Conservation (phyloP, 1,140 invertebrate genomes). For the Dendrolimus kikuchii region DNA sequence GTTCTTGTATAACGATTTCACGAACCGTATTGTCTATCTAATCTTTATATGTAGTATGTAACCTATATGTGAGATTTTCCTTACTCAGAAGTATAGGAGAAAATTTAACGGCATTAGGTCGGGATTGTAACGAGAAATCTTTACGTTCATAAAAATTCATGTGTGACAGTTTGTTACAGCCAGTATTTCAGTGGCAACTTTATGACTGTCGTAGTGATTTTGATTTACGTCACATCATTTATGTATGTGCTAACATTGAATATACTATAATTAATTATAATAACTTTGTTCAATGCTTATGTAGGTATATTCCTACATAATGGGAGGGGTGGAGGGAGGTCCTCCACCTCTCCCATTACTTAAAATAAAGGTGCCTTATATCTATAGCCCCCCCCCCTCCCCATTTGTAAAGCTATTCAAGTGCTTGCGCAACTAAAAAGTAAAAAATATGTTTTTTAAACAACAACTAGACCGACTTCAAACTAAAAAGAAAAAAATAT, state of each 20-base stretch:
- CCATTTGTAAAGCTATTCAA: too few relatives aligned
- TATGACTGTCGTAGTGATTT: neutral
- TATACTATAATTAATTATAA: too few relatives aligned
- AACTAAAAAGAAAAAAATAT: too few relatives aligned
- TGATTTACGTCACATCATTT: neutral
- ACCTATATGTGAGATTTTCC: constrained; percentile 8
- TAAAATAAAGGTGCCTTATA: too few relatives aligned
- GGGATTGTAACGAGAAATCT: constrained; percentile 14
- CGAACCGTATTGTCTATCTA: constrained; percentile 9
- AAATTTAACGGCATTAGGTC: constrained; percentile 12
- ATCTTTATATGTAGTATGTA: constrained; percentile 14
- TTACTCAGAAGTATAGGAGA: constrained; percentile 10
- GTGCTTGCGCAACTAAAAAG: too few relatives aligned
- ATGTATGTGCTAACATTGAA: neutral
- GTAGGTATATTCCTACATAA: too few relatives aligned
- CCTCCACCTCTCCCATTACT: too few relatives aligned
- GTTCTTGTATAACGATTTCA: neutral
- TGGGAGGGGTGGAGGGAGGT: too few relatives aligned
- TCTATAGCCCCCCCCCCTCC: too few relatives aligned
- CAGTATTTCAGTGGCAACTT: neutral
- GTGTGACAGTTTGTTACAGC: constrained; percentile 4
- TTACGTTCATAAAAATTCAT: constrained; percentile 19
- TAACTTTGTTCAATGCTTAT: too few relatives aligned
- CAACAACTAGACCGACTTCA: too few relatives aligned
- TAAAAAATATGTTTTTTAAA: too few relatives aligned